phyloP scores from a whole-genome alignment of 2,113 vertebrate genomes.

The Ginglymostoma cirratum region DNA sequence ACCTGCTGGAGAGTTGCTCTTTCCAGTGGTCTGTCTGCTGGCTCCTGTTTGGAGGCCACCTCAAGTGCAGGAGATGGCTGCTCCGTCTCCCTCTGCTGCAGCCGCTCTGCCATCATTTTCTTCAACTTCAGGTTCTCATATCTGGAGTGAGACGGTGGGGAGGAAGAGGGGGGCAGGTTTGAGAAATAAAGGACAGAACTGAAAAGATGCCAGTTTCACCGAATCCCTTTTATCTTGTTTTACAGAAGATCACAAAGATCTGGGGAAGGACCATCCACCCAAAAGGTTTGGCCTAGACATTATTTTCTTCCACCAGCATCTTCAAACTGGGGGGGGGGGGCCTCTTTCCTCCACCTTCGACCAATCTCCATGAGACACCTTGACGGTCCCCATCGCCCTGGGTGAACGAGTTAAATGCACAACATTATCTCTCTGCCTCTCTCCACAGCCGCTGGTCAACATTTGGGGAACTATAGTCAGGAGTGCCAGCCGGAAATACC shows the following conservation, averaged over 20 bases:
- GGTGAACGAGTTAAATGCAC: no score
- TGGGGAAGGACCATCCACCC: no score
- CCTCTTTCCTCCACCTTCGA: no score
- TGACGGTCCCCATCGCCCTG: no score
- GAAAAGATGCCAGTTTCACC: background rate
- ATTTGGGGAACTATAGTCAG: no score
- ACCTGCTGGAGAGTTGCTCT: background rate
- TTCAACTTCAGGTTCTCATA: constrained; percentile 87
- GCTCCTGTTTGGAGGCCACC: background rate
- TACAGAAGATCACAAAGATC: background rate
- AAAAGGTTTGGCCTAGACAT: no score
- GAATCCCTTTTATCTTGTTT: background rate
- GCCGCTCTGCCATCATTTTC: constrained; percentile 60
- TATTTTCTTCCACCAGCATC: no score
- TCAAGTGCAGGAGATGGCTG: constrained; percentile 66
- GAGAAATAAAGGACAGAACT: background rate
- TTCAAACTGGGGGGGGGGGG: no score
- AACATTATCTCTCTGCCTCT: no score
- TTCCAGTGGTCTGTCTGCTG: background rate
- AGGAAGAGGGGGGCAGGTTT: background rate
- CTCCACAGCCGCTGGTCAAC: no score
- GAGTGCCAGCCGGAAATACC: no score
- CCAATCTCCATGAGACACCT: no score
- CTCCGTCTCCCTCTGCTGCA: constrained; percentile 47
- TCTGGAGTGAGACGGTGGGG: constrained; percentile 47